Conservation (phyloP, 2,113 vertebrate genomes). For the Misgurnus mizolepis region DNA sequence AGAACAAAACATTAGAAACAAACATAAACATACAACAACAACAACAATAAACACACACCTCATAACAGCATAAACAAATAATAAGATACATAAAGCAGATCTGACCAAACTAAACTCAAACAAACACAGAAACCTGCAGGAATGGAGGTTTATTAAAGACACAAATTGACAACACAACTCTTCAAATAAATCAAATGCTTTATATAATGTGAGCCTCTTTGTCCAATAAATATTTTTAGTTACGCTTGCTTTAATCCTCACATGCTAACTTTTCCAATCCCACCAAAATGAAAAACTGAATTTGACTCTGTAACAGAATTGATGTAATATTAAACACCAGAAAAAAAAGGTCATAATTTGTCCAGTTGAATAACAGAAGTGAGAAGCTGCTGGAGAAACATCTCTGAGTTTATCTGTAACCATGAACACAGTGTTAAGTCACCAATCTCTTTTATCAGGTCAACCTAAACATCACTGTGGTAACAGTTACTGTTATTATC, state of each 20-base stretch:
- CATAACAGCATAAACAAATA: background rate
- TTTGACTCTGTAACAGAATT: too few species aligned
- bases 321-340: too few species aligned
- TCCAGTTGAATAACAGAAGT: too few species aligned
- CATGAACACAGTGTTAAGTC: background rate
- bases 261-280: too few species aligned
- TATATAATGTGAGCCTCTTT: background rate
- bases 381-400: background rate
- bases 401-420: background rate
- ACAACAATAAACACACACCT: background rate
- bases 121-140: background rate
- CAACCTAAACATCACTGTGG: background rate
- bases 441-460: background rate
- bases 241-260: background rate
- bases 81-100: background rate
- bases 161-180: background rate
- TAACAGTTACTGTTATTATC: background rate
- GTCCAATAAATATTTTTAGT: background rate
- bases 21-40: too few species aligned
- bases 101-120: background rate
- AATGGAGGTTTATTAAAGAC: slow-evolving; percentile 10
- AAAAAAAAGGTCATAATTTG: background rate
- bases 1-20: too few species aligned
- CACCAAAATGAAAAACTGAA: too few species aligned
- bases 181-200: too few species aligned